Conservation (phyloP, 2,797 vertebrate genomes). For the Acanthurus tractus region DNA sequence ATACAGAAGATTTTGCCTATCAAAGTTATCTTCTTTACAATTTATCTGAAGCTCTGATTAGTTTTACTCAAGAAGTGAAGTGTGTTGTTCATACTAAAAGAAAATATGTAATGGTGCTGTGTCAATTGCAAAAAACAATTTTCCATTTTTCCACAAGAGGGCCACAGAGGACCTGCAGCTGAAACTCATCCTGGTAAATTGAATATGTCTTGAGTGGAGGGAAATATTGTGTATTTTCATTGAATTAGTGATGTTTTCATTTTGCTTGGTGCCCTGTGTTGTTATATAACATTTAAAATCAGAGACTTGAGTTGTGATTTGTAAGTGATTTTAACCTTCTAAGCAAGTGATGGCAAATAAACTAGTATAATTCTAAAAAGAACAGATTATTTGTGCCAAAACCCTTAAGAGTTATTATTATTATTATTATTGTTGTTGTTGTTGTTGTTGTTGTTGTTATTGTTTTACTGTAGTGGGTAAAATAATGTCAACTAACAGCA, state of each 20-base stretch:
- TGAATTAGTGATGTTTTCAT: background rate
- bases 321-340: background rate
- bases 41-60: background rate
- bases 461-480: background rate
- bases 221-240: background rate
- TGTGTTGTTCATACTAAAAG: background rate
- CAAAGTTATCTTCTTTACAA: background rate
- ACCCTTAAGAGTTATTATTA: too few relatives aligned
- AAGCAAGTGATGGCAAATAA: background rate
- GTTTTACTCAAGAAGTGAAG: background rate
- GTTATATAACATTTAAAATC: background rate
- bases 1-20: background rate
- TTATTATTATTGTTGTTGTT: too few relatives aligned
- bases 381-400: too few relatives aligned
- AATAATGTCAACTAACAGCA: background rate
- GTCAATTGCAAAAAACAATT: background rate
- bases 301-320: background rate
- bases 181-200: background rate
- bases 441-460: too few relatives aligned
- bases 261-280: background rate
- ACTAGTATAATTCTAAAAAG: background rate
- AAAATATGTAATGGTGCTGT: background rate
- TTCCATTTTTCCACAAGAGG: slow-evolving; percentile 58
- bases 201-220: background rate
- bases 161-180: slow-evolving; percentile 56